These are phyloP conservation scores for Merodon equestris DNA, from an alignment of 2,888 invertebrate species.

Conservation along the genomic window DNA sequence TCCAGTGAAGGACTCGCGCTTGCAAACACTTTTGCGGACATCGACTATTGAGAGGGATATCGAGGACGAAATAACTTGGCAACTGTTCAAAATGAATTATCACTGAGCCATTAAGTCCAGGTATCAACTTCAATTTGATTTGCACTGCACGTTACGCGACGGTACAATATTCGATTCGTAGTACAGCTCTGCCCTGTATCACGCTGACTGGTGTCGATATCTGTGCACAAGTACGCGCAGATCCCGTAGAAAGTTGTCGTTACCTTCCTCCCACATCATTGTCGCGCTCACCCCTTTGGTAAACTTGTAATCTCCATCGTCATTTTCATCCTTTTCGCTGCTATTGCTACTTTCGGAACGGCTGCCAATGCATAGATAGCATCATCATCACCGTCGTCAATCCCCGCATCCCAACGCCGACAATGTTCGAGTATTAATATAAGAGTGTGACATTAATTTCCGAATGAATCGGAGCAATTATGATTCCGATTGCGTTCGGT, in stretches of 20 bases:
- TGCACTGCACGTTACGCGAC: constrained; percentile 18
- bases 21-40: constrained; percentile 11
- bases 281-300: constrained; percentile 1
- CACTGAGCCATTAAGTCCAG: constrained; percentile 52
- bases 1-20: not conserved
- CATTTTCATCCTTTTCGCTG: constrained; percentile 15
- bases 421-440: constrained; percentile 59
- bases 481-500: constrained; percentile 33
- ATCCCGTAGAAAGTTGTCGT: constrained; percentile 7
- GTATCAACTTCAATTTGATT: constrained; percentile 60
- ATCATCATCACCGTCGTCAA: constrained; percentile 32
- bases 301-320: constrained; percentile 21
- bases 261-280: constrained; percentile 13
- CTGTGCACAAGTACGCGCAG: not conserved
- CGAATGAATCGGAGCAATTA: constrained; percentile 56
- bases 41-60: constrained; percentile 27
- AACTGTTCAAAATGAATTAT: constrained; percentile 63
- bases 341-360: not conserved
- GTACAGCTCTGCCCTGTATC: not conserved
- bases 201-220: not conserved
- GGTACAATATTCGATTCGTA: no score
- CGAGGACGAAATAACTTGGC: constrained; percentile 57
- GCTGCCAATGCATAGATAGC: constrained; percentile 27
- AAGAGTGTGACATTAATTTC: constrained; percentile 44
- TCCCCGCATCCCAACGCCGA: constrained; percentile 26